Base-by-base conservation (phyloP, 2,113 vertebrate genomes). In the Oostethus manadensis region DNA sequence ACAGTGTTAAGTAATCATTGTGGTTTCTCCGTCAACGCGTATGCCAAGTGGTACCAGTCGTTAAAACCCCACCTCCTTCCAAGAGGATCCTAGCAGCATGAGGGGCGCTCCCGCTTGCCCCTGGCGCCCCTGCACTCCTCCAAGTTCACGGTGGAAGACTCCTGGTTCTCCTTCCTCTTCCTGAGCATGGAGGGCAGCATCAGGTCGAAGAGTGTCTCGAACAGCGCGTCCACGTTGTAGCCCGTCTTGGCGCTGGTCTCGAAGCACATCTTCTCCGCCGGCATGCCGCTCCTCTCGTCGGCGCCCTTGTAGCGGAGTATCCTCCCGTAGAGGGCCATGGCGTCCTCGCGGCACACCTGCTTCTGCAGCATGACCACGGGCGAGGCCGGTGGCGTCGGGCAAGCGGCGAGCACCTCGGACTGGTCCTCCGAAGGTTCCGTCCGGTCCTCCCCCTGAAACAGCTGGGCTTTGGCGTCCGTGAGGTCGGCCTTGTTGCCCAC, bases 401-500 rank as follows among this genome's bases (percentile, higher is more conserved):
- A 82, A 35, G 80, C 76, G 0, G 78, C 57, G 13, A 72, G 22
- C 13, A 79, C 64, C 45, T 83, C 76, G 1, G 78, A 69, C 51
- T 64, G 60, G 21, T 68, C 71, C 40, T 66, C 70, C 45, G 47
- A 55, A 8, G 35, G 48, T 1, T 21, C 67, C 1, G 62, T 63
- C 26, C 0, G 64, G 20, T 67, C 65, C 42, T 69, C 61, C n/a
- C 69, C 51, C 44, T 15, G 68, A 0, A 6, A 29, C 16, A 79
- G 64, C 1, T 20, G 71, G 33, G 89, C 67, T 20, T 50, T 77
- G 1, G 82, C 70, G 49, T 93, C 92, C 0, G 87, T 91, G 57
- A 99, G 92, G 77, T 99, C 97, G 2, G 91, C 88, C 84, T 99
- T 98, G 86, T 98, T 99, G 29, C 97, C 97, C 69, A 96, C 96